Conservation (phyloP, 2,797 vertebrate genomes). For the Allochrocebus solatus region DNA sequence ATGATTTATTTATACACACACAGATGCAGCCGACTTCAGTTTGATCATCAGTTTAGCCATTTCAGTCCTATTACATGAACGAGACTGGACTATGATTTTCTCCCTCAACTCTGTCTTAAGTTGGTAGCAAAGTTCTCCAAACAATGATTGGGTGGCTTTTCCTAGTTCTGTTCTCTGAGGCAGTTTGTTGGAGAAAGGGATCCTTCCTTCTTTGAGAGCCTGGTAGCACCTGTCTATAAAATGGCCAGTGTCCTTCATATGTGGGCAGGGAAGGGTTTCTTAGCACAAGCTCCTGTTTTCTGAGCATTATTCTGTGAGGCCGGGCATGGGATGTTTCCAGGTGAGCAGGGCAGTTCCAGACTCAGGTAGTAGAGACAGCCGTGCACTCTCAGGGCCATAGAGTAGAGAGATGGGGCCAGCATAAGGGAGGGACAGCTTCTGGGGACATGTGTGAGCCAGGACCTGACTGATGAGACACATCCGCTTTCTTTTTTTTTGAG, state of each 20-base stretch:
- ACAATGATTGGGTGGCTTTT: neutral
- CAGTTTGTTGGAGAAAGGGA: neutral
- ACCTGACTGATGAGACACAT: no score
- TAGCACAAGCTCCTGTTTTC: neutral
- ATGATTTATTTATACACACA: neutral
- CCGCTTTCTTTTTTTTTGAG: no score
- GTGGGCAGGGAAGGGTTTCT: neutral
- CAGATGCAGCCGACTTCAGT: neutral
- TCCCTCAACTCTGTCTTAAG: no score
- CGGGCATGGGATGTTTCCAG: neutral
- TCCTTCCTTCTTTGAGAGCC: neutral
- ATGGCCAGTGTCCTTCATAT: neutral
- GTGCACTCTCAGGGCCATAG: neutral
- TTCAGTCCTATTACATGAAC: neutral
- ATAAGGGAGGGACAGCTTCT: neutral
- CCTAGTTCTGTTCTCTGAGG: neutral
- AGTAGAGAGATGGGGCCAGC: neutral
- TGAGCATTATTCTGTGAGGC: neutral
- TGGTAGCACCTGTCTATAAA: neutral
- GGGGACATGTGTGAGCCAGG: neutral
- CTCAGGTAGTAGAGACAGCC: fast-evolving
- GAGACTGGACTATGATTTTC: neutral
- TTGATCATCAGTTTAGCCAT: neutral
- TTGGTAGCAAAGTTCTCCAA: neutral
- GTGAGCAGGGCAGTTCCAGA: neutral